Evolutionary conservation across 2,113 vertebrate genomes (phyloP), one percentile per base, ranked within the genome.

Genomic region (Entomyzon cyanotis): DNA sequence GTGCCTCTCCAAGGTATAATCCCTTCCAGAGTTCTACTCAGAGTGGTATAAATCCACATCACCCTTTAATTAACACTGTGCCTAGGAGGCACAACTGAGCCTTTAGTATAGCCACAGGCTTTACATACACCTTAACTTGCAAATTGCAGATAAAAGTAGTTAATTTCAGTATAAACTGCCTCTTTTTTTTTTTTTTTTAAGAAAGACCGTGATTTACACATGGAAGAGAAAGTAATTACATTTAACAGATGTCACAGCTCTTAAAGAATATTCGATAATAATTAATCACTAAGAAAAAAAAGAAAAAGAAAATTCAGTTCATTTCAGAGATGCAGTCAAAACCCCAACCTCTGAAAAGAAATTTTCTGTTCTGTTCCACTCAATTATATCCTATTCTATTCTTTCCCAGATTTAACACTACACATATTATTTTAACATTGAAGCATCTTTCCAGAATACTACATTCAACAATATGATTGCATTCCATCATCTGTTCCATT

Each of bases 31-130:
- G 83, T 60, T 93, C 88, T 87, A 67, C 63, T 95, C 84, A 49
- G 46, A 73, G 28, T 64, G 74, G 42, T 78, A 74, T 0, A 2
- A 91, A 81, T 68, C 65, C 31, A 59, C 84, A 91, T 65, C 65
- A 82, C 89, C 92, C 92, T 95, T 94, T 97, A 96, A 96, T 96
- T 96, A 96, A 96, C 86, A 62, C 69, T 82, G 50, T 92, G 90
- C 92, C 96, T 95, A 95, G 87, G 70, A 96, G 95, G 94, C 78
- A 95, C 89, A 95, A 89, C 87, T 62, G 87, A 95, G 93, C 70
- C 87, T 78, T 95, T 46, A 91, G 84, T 55, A 68, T 71, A 90
- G 62, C 67, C 84, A 84, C 53, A 77, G 75, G 52, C 92, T 93
- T 95, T 92, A 87, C 56, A 62, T 81, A 93, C 42, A 91, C 46